Conservation (phyloP, 92 coral and sea anemone genomes). For the Paramuricea clavata region DNA sequence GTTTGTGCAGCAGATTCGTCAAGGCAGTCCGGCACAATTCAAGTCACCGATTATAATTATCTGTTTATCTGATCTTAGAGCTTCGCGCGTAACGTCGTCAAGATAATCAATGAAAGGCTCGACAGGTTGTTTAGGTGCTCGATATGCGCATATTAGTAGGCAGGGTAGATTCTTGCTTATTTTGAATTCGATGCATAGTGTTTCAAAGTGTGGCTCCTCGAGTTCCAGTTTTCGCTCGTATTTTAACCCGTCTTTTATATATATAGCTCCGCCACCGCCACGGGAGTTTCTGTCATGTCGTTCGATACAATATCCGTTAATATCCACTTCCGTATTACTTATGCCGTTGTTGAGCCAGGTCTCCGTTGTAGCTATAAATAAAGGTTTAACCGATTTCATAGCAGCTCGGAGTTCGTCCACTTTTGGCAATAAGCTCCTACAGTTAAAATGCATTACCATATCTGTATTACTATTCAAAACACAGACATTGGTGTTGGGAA, state of each 20-base stretch:
- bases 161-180: background rate
- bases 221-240: slow-evolving; percentile 19
- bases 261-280: slow-evolving; percentile 45
- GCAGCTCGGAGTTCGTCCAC: slow-evolving; percentile 23
- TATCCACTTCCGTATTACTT: slow-evolving; percentile 32
- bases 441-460: background rate
- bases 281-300: slow-evolving; percentile 23
- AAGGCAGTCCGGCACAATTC: too few species aligned
- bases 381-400: slow-evolving; percentile 10
- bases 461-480: too few species aligned
- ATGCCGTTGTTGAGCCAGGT: slow-evolving; percentile 36
- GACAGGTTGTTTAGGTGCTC: too few species aligned
- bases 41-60: too few species aligned
- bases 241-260: slow-evolving; percentile 42
- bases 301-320: slow-evolving; percentile 26
- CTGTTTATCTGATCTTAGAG: too few species aligned
- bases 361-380: slow-evolving; percentile 25
- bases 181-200: slow-evolving; percentile 43
- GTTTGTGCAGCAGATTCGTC: too few species aligned
- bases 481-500: too few species aligned
- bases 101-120: too few species aligned
- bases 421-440: slow-evolving; percentile 38
- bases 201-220: too few species aligned
- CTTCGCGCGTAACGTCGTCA: too few species aligned
- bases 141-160: too few species aligned